Evolutionary conservation across 2,797 vertebrate species (phyloP), one percentile per base, ranked within the genome.

Genomic region (Harpagifer antarcticus): DNA sequence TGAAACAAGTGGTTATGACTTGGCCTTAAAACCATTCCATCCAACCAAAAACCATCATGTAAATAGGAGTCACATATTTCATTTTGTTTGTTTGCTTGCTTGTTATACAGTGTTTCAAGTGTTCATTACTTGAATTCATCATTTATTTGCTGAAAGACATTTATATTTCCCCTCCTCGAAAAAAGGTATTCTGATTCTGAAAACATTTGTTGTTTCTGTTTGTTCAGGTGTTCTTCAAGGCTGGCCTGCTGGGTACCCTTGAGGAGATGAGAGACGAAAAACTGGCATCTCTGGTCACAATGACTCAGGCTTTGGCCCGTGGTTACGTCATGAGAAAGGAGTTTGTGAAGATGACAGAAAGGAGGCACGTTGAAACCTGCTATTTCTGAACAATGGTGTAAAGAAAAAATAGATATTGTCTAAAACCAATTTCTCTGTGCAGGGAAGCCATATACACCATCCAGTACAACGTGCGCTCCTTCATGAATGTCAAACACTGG

Each of bases 401-500:
- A 23, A 2, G 2, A 23, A 23, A 3, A 23, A 23, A 23, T 3
- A 23, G 20, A 23, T 23, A 23, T 23, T 23, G 23, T 23, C 23
- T 23, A 23, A 23, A 23, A 23, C 23, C 7, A 42, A 49, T 2
- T 52, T 65, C 0, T 56, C n/a, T 0, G 16, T 0, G 16, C 70
- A 97, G 96, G 13, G 96, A 96, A 0, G 93, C 96, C 23, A 90
- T 98, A 74, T 96, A 81, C 68, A 94, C 94, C 12, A 95, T 97
- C 78, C 97, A 98, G 83, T 97, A 96, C 91, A 98, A 97, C 0
- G 0, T 97, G 19, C 94, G 97, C 0, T 84, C 96, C 3, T 98
- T 97, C 93, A 97, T 97, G 96, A 96, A 96, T 15, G 96, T 97
- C 0, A 97, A 97, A 75, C 94, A 96, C 66, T 97, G 96, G 97